Evolutionary conservation across 2,797 vertebrate genomes (phyloP).

Genomic region (Gambusia yucatana): DNA sequence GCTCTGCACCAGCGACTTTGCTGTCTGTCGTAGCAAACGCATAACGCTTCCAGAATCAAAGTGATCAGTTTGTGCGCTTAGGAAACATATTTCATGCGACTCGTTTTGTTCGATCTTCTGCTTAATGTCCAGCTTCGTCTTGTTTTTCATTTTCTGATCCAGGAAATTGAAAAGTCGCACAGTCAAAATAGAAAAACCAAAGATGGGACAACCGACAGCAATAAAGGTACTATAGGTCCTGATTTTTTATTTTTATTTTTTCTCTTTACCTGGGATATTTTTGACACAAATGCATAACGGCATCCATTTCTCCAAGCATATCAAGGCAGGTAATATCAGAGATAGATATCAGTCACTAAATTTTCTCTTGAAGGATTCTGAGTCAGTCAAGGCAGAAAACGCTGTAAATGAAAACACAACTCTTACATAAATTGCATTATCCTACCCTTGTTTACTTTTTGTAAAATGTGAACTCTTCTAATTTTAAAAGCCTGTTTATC

Average conservation of each 20-base stretch:
- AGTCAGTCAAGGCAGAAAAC: neutral
- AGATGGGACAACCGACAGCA: constrained; percentile 94
- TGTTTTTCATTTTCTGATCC: constrained; percentile 22
- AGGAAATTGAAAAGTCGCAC: constrained; percentile 99
- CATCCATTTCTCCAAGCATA: neutral
- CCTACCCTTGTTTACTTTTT: neutral
- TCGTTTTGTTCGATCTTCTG: neutral
- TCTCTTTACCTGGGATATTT: neutral
- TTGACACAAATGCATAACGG: neutral
- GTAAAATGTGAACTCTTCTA: neutral
- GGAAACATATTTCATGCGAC: neutral
- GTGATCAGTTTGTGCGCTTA: constrained; percentile 12
- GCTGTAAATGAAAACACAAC: neutral
- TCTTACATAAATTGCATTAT: neutral
- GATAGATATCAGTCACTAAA: neutral
- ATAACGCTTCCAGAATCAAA: constrained; percentile 32
- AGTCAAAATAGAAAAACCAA: constrained; percentile 99
- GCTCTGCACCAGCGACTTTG: constrained; percentile 12
- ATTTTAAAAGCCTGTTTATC: neutral
- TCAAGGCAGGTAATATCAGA: neutral
- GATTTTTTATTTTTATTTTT: neutral
- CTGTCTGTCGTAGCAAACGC: constrained; percentile 38
- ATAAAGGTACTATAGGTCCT: constrained; percentile 87
- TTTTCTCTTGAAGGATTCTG: neutral
- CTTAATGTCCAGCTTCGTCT: neutral